Base-by-base conservation (phyloP, 1,140 invertebrate genomes). In the Plectus sambesii region DNA sequence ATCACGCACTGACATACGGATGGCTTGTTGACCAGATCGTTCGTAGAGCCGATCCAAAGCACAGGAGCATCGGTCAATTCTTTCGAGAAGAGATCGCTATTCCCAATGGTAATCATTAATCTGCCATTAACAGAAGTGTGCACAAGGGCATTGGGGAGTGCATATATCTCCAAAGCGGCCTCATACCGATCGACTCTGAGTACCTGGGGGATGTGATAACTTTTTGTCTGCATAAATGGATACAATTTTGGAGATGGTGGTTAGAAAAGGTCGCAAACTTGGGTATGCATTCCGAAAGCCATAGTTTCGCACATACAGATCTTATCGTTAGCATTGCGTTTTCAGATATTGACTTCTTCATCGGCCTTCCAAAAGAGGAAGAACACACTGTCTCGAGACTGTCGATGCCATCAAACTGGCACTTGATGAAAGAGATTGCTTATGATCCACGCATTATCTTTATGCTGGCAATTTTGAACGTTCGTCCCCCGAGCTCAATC, bases 11-110 rank as follows among this genome's bases (percentile, higher is more conserved):
- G n/a, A 68, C 65, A 1, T 62, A 69, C 55, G 72, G 68, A 6
- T 62, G 72, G 42, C 66, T 73, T 12, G 55, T 67, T 5, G 68
- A 73, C 47, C 65, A 72, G 51, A 66, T 74, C 23, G 69, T 72
- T 2, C 48, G 64, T 44, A 48, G 62, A 23, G 65, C 62, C 9
- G 72, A 74, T 53, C 62, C 63, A 25, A 57, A 66, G 47, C 38
- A 52, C 3, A 50, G 72, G 42, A 59, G 59, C 9, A 46, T 74
- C 20, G 51, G 58, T 19, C 40, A 63, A 30, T 73, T 72, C 49
- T 69, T 72, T 58, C 45, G 61, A 9, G 70, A 73, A 29, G 72
- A 74, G 53, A 68, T 74, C n/a, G 66, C 68, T 20, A 26, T 63
- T 25, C 65, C 65, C 27, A 63, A 72, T 64, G 67, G 70, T 72